Evolutionary conservation across 2,113 vertebrate genomes (phyloP).

Genomic region (Rhea americana): DNA sequence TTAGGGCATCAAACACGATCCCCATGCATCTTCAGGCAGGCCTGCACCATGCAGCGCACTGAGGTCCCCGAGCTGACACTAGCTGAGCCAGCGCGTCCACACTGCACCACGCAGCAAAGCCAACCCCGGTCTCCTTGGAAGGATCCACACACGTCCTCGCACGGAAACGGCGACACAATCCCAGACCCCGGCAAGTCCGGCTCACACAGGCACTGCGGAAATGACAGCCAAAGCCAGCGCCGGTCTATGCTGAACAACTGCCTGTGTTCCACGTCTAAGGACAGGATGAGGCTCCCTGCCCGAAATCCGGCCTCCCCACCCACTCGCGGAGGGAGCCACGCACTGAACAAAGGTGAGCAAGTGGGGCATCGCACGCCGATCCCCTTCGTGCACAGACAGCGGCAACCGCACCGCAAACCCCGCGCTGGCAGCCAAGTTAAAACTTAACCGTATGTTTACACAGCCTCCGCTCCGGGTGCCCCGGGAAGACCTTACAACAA

Average conservation of each 20-base stretch:
- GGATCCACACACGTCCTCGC: rapidly evolving
- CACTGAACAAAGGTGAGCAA: rapidly evolving
- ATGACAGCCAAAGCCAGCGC: background rate
- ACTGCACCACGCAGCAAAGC: rapidly evolving
- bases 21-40: background rate
- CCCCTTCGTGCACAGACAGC: background rate
- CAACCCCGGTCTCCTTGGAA: rapidly evolving
- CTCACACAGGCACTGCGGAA: rapidly evolving
- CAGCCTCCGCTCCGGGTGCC: conserved; percentile 42
- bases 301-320: background rate
- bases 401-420: background rate
- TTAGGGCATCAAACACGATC: background rate
- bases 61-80: background rate
- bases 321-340: background rate
- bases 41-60: rapidly evolving
- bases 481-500: conserved; percentile 61
- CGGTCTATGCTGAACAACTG: background rate
- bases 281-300: background rate
- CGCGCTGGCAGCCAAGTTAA: conserved; percentile 17
- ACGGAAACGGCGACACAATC: rapidly evolving
- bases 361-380: background rate
- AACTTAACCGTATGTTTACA: conserved; percentile 47
- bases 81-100: background rate
- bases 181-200: background rate
- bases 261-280: rapidly evolving